Evolutionary conservation across 2,888 invertebrate species (phyloP), one percentile per base, ranked within the genome.

Genomic region (Dysmachus trigonus): DNA sequence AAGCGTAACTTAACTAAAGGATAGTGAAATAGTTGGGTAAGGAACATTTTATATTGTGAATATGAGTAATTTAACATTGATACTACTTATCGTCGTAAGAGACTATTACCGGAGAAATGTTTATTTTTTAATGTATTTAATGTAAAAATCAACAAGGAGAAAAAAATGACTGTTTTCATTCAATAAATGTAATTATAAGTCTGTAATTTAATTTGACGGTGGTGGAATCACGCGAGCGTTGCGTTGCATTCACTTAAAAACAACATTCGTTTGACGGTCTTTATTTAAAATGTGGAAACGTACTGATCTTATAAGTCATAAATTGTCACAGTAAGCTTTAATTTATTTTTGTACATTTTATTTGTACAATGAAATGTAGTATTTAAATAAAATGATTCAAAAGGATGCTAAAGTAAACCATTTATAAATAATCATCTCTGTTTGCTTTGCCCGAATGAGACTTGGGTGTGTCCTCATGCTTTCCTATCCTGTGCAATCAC

Each of bases 361-460:
- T 88, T 88, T 86, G 85, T 86, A 86, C 81, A 86, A 84, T 47
- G 85, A 82, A 87, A 8, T 88, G 88, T 88, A 88, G 88, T 89
- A 86, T 86, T n/a, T 77, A 79, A 62, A 31, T 77, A 74, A 86
- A 85, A 82, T 77, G 41, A 86, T 85, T 73, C 87, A 86, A 87
- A 87, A 88, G 86, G 87, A 73, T 33, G 31, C 41, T 73, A 47
- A 71, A 84, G 47, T 30, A 62, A 77, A 51, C 53, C 31, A 41
- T 79, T 79, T 79, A 47, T 77, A 41, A 38, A 27, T 62, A 62
- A 27, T 62, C 22, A 18, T 22, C 22, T 27, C 62, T 27, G 22
- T 27, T 62, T 62, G 22, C 10, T 47, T 47, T 18, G n/a, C 47
- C 47, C 47, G 47, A 47, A 47, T 47, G n/a, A 47, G n/a, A n/a